Base-by-base conservation (phyloP, 2,113 vertebrate species). In the Odocoileus hemionus region DNA sequence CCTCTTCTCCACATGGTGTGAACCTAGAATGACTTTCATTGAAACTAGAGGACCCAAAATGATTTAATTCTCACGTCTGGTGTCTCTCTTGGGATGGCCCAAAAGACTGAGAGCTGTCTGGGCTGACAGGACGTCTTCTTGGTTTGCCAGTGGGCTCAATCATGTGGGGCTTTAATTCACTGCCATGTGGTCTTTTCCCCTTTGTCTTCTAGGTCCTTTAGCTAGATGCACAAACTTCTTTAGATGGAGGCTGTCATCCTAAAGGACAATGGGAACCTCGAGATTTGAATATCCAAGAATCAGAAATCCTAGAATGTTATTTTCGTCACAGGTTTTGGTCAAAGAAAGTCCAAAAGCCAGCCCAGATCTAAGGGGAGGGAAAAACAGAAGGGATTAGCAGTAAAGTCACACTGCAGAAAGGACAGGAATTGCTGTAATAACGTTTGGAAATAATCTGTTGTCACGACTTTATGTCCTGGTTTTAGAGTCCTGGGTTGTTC, bases 181-280 rank as follows among this genome's bases (percentile, higher is more conserved):
- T 19, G 87, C 2, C 6, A 7, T 2, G 0, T 43, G 7, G 4
- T 58, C 13, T 64, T 17, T 82, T 5, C n/a, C 3, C 0, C 3
- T 17, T 92, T 25, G 64, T 47, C 15, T 57, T 89, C 1, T 14
- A 28, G 25, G 19, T 8, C 50, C 3, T 92, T 61, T 88, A 43
- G 30, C 6, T n/a, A 70, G 11, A 23, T 6, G 12, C 0, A 7
- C 30, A 47, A 55, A 79, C 13, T 54, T 52, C 7, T 43, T 91
- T 83, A 39, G 4, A 23, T 47, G 45, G 6, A 15, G 87, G 17
- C 10, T 61, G 6, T 21, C 4, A 60, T 58, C 11, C 43, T 45
- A 85, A 57, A 91, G 30, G 21, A 26, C 23, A 83, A 60, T 2
- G 57, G 14, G 13, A 61, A 5, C 26, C 19, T 6, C 21, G 82